Percentiles rank a stretch among this genome's conserved stretches.
phyloP scores from a whole-genome alignment of 2,888 invertebrate genomes.

The Holacanthella duospinosa region DNA sequence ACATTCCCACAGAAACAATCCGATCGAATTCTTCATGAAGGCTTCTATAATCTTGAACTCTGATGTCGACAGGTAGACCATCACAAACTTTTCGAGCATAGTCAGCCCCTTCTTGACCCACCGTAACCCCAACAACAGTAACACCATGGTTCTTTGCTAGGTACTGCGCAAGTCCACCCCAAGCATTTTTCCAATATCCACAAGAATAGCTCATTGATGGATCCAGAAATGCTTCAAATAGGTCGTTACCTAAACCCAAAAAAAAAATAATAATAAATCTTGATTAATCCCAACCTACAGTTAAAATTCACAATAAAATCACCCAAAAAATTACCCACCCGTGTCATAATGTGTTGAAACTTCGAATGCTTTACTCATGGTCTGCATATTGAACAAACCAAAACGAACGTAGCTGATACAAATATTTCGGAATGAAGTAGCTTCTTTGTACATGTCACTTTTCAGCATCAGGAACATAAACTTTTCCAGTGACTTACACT shows the following conservation, averaged over 20 bases:
- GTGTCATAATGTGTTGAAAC: constrained; percentile 16
- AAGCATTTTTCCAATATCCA: constrained; percentile 18
- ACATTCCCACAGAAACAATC: constrained; percentile 12
- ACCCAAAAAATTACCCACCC: constrained; percentile 11
- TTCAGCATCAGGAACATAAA: constrained; percentile 4
- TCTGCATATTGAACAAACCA: constrained; percentile 15
- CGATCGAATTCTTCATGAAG: constrained; percentile 14
- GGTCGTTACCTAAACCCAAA: constrained; percentile 13
- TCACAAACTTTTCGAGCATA: not conserved
- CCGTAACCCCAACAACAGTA: constrained; percentile 4
- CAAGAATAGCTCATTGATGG: constrained; percentile 19
- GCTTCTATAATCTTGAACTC: constrained; percentile 8
- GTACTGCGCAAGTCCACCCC: constrained; percentile 19
- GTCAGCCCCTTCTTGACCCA: constrained; percentile 9
- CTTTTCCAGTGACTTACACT: not conserved
- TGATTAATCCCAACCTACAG: not conserved
- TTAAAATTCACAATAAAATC: not conserved
- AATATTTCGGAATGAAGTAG: not conserved
- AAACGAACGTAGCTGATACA: constrained; percentile 9
- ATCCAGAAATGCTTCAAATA: constrained; percentile 17
- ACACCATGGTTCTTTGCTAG: constrained; percentile 12
- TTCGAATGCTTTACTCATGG: constrained; percentile 4
- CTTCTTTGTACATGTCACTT: constrained; percentile 1
- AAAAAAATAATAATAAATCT: too few species aligned
- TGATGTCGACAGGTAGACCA: constrained; percentile 11